Evolutionary conservation across 2,888 invertebrate species (phyloP), one percentile per base, ranked within the genome.

Genomic region (Melolontha melolontha): DNA sequence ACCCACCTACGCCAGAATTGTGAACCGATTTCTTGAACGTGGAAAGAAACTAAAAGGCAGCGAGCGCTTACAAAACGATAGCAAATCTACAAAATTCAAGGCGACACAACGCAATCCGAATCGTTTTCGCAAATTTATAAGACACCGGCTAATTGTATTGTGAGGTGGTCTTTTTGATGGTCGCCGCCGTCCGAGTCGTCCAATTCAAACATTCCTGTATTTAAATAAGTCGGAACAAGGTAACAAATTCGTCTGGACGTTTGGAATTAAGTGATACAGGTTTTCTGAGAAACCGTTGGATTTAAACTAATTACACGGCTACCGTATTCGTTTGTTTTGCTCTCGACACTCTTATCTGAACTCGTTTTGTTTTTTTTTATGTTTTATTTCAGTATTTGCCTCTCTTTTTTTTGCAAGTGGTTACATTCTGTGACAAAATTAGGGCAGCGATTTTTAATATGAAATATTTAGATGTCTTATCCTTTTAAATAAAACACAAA

Each of bases 261-360:
- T 40, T 69, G 67, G 71, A 72, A 70, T 70, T 71, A 69, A 72
- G 67, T 69, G 70, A 66, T 68, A 71, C 72, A 54, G 70, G 68
- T 74, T 74, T 50, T 34, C 71, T 72, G 63, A 70, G 72, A 73
- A 74, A 72, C 69, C 69, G 70, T 74, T 69, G 70, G 72, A 72
- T 74, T 74, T 73, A 74, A 74, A 74, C 74, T 74, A 74, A 74
- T 74, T 74, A 74, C 70, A 64, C 62, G 39, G 73, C 74, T 74
- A 74, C 74, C 70, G 74, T 73, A 68, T 70, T 72, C 63, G 63
- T 63, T 63, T 63, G 63, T 63, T 49, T 63, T 63, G 16, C 63
- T 17, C 34, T 49, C 63, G 63, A 16, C 34, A 79, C 40, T 39
- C 54, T 54, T 54, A 54, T 54, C 54, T 54, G 54, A 40, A 54